Evolutionary conservation across 2,797 vertebrate genomes (phyloP).

Genomic region (Hydrolagus colliei): DNA sequence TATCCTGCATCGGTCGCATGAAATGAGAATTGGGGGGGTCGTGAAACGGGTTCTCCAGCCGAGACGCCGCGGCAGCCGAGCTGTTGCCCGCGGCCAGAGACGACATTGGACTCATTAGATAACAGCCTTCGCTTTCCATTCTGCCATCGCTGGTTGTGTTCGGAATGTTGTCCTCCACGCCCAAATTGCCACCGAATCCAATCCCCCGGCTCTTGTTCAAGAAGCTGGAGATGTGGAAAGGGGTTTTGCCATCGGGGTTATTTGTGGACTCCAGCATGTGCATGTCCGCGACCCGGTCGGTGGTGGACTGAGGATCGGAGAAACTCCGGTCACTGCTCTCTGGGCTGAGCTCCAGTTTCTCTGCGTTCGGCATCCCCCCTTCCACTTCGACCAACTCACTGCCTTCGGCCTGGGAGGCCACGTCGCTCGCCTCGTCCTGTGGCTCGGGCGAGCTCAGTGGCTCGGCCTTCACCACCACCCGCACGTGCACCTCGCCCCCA

Average conservation of each 20-base stretch:
- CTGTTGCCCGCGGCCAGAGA: conserved; percentile 51
- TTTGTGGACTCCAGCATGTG: conserved; percentile 73
- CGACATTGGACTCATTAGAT: conserved; percentile 70
- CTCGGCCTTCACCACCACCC: conserved; percentile 87
- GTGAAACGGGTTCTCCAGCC: conserved; percentile 64
- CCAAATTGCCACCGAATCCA: conserved; percentile 46
- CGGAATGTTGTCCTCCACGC: conserved; percentile 72
- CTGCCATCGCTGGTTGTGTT: conserved; percentile 83
- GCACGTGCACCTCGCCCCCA: conserved; percentile 67
- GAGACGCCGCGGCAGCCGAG: conserved; percentile 55
- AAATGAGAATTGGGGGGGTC: conserved; percentile 75
- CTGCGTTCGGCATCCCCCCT: conserved; percentile 59
- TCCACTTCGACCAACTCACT: conserved; percentile 80
- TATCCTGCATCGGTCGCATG: conserved; percentile 74
- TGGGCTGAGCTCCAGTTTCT: conserved; percentile 89
- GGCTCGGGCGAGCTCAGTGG: conserved; percentile 87
- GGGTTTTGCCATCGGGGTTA: conserved; percentile 67
- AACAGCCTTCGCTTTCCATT: conserved; percentile 63
- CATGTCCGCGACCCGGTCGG: conserved; percentile 67
- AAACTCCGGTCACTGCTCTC: conserved; percentile 91
- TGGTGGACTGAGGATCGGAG: conserved; percentile 78
- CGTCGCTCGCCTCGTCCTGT: conserved; percentile 80
- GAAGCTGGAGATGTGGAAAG: conserved; percentile 81
- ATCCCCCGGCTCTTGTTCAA: conserved; percentile 67
- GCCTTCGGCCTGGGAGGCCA: conserved; percentile 83